A percentile compares a stretch with the other conserved stretches of the same genome.
phyloP scores from a whole-genome alignment of 1,140 invertebrate species.

The Drosophila funebris region DNA sequence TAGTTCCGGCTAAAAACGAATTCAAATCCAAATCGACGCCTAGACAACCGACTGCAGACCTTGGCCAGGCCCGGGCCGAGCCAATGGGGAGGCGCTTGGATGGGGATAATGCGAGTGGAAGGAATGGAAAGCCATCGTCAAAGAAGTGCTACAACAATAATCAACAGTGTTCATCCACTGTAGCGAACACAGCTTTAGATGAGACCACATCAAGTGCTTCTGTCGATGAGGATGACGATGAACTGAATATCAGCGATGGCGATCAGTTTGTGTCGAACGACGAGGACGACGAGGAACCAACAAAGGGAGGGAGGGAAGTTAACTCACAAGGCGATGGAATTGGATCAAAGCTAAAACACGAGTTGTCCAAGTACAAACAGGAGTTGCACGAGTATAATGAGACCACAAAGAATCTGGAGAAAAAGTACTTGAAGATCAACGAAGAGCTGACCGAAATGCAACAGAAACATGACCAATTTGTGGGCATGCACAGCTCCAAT shows the following conservation, averaged over 20 bases:
- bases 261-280: not conserved
- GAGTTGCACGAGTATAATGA: constrained; percentile 77
- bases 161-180: not conserved
- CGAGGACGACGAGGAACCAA: not conserved
- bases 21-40: constrained; percentile 3
- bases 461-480: constrained; percentile 68
- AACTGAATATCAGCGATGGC: constrained; percentile 4
- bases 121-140: constrained; percentile 2
- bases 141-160: constrained; percentile 45
- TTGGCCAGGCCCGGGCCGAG: constrained; percentile 13
- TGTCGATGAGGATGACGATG: constrained; percentile 9
- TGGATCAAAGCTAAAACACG: constrained; percentile 67
- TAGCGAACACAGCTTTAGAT: not conserved
- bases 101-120: constrained; percentile 5
- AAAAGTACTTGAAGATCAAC: constrained; percentile 79
- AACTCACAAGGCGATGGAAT: constrained; percentile 40
- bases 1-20: constrained; percentile 28
- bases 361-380: constrained; percentile 73
- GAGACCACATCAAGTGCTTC: not conserved
- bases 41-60: not conserved
- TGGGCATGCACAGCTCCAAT: constrained; percentile 8
- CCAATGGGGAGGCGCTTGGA: constrained; percentile 52
- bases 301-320: not conserved
- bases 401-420: constrained; percentile 72
- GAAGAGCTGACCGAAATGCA: constrained; percentile 74